Percentiles rank a stretch among this genome's conserved stretches.
phyloP scores from a whole-genome alignment of 2,797 vertebrate genomes.

The Gallinago stenura region DNA sequence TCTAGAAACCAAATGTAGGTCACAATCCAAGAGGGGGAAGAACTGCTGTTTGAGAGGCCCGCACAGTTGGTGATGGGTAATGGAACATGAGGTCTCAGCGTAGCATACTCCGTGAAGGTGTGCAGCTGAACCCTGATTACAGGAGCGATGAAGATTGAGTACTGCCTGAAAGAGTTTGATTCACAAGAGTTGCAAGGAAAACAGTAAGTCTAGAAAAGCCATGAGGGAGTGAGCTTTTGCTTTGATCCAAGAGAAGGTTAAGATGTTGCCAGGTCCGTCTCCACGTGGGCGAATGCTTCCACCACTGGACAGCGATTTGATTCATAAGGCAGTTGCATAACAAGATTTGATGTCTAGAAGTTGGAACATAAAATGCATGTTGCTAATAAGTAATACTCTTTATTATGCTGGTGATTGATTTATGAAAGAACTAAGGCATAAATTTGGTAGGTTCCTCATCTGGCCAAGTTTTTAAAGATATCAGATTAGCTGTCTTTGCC shows the following conservation, averaged over 20 bases:
- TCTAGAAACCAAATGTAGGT: background rate
- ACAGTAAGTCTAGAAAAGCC: background rate
- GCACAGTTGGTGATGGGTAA: background rate
- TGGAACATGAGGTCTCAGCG: background rate
- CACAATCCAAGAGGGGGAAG: background rate
- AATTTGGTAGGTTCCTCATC: background rate
- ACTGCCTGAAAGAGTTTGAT: background rate
- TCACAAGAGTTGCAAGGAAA: background rate
- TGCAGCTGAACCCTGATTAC: background rate
- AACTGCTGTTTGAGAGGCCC: background rate
- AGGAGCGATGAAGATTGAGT: background rate
- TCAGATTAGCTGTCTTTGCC: background rate
- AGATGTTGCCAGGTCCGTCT: background rate
- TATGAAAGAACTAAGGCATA: background rate
- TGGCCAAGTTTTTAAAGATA: background rate
- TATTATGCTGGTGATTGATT: background rate
- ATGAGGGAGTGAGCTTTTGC: background rate
- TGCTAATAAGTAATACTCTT: background rate
- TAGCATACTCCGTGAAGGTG: background rate
- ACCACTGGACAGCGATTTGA: background rate
- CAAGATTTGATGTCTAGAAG: background rate
- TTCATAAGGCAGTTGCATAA: background rate
- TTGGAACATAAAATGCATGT: background rate
- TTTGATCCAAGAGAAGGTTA: background rate
- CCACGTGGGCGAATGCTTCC: background rate